phyloP scores from a whole-genome alignment of 2,888 invertebrate genomes.

The Lepidonotus clava region DNA sequence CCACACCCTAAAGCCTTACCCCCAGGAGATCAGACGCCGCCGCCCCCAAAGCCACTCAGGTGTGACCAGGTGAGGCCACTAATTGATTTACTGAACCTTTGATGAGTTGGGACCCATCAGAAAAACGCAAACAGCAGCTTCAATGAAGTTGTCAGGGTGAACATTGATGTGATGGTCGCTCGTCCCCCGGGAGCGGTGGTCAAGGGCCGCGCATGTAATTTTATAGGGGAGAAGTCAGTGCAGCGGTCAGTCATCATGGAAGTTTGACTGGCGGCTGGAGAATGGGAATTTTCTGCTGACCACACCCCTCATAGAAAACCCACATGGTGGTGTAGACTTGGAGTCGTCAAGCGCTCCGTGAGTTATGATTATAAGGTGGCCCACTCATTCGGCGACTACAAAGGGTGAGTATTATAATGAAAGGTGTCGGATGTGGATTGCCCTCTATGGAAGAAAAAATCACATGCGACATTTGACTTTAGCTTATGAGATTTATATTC shows the following conservation, averaged over 20 bases:
- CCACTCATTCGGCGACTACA: neutral
- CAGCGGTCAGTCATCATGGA: conserved; percentile 1
- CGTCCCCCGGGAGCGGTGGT: neutral
- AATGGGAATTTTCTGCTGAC: neutral
- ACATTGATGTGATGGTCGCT: neutral
- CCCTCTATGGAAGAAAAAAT: neutral
- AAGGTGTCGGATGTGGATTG: neutral
- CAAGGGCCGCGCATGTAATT: neutral
- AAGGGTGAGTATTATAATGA: neutral
- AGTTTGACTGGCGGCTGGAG: neutral
- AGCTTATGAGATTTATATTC: neutral
- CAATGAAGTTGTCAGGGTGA: neutral
- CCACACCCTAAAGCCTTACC: too few relatives aligned
- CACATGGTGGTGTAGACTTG: neutral
- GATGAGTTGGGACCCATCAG: neutral
- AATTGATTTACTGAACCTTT: neutral
- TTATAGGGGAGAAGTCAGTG: neutral
- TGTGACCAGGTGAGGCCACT: neutral
- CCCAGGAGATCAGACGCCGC: neutral
- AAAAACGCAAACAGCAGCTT: neutral
- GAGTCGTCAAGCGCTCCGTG: neutral
- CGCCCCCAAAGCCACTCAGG: neutral
- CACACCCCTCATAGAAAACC: conserved; percentile 5
- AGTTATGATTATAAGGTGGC: neutral
- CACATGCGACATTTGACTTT: neutral